Conservation (phyloP, 2,888 invertebrate genomes). For the Drosophila falleni region DNA sequence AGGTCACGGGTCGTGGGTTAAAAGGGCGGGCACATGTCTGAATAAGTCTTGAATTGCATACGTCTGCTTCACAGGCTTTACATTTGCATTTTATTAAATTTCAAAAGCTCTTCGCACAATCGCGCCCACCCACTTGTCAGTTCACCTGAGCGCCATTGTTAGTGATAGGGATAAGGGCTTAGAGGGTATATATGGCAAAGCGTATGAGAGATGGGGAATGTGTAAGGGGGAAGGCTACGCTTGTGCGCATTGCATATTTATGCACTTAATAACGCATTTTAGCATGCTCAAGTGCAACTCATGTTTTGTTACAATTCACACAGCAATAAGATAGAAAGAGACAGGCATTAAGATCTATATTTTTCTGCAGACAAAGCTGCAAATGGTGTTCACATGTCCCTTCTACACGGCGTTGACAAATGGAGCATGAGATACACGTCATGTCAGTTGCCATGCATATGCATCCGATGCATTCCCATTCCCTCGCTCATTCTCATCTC, state of each 20-base stretch:
- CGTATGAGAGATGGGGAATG: background rate
- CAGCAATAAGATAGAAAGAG: background rate
- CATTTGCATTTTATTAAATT: conserved; percentile 81
- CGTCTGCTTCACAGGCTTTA: conserved; percentile 67
- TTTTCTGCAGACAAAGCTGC: conserved; percentile 23
- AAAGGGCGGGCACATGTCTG: conserved; percentile 50
- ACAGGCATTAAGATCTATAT: background rate
- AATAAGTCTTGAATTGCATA: conserved; percentile 47
- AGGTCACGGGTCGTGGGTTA: conserved; percentile 4
- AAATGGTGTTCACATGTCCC: conserved; percentile 53
- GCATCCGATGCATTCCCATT: conserved; percentile 1
- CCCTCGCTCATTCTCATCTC: background rate
- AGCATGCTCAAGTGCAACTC: conserved; percentile 79
- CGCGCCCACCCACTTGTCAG: conserved; percentile 35
- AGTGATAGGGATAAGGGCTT: conserved; percentile 5
- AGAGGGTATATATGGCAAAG: background rate
- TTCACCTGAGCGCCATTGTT: conserved; percentile 71
- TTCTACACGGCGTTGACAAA: conserved; percentile 61
- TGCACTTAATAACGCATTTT: conserved; percentile 82
- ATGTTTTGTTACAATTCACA: conserved; percentile 72
- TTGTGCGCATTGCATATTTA: conserved; percentile 76
- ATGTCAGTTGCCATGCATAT: conserved; percentile 53
- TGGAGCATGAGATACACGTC: conserved; percentile 67
- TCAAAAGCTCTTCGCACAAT: conserved; percentile 70
- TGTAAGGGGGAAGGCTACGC: background rate